Evolutionary conservation across 2,797 vertebrate species (phyloP).

Genomic region (Menidia menidia): DNA sequence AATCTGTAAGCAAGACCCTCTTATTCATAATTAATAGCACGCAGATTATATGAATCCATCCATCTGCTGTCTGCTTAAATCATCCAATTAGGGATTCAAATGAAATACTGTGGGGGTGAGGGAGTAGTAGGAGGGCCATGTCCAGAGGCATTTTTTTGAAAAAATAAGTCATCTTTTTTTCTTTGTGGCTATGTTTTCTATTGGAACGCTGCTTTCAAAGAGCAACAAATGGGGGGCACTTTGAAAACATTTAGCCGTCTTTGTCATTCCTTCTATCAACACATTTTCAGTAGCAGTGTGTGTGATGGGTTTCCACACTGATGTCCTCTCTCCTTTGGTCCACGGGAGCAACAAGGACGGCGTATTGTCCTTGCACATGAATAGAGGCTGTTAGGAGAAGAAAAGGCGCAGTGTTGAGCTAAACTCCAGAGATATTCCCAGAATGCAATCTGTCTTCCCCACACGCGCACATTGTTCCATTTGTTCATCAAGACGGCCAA

Average conservation of each 20-base stretch:
- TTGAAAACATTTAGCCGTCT: slow-evolving; percentile 51
- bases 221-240: slow-evolving; percentile 34
- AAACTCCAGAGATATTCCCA: slow-evolving; percentile 83
- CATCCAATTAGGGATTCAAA: slow-evolving; percentile 54
- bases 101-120: slow-evolving; percentile 27
- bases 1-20: slow-evolving; percentile 59
- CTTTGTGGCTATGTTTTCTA: slow-evolving; percentile 13
- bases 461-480: slow-evolving; percentile 77
- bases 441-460: slow-evolving; percentile 80
- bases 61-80: slow-evolving; percentile 58
- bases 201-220: slow-evolving; percentile 6
- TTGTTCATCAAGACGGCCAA: slow-evolving; percentile 46
- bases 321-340: slow-evolving; percentile 63
- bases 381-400: slow-evolving; percentile 82
- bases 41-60: slow-evolving; percentile 68
- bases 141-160: slow-evolving; percentile 33
- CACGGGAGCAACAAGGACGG: slow-evolving; percentile 67
- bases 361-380: slow-evolving; percentile 83
- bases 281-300: slow-evolving; percentile 46
- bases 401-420: slow-evolving; percentile 83
- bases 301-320: slow-evolving; percentile 33
- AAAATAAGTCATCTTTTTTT: slow-evolving; percentile 38
- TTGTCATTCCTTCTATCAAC: slow-evolving; percentile 51
- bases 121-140: background rate
- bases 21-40: slow-evolving; percentile 72